Evolutionary conservation across 1,140 invertebrate genomes (phyloP), one percentile per base, ranked within the genome.

Genomic region (Eumaeus atala): DNA sequence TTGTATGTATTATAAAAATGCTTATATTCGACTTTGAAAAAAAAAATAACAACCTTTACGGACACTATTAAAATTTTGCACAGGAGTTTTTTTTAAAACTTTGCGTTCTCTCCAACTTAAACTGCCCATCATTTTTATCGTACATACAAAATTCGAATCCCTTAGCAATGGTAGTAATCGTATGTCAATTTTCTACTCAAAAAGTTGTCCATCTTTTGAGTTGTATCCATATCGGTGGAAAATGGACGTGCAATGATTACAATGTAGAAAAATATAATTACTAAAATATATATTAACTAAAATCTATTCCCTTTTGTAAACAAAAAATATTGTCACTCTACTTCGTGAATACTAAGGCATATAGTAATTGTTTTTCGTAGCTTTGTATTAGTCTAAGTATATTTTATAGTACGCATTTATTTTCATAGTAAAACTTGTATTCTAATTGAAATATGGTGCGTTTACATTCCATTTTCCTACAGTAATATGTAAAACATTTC

Each of bases 181-280:
- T 72, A 65, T 72, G 75, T 78, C 75, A 77, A 81, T 81, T 75
- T 67, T 62, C 54, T 72, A 70, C 60, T 42, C 42, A 53, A 51
- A 28, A 28, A 51, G 21, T 56, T 54, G 52, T 59, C 42, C 51
- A 61, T 51, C 11, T 55, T 48, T 35, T 48, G 42, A 36, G 16
- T 57, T 52, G 21, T 33, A 38, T 56, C 18, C 51, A 49, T 54
- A 34, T 53, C 55, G 18, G 57, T 56, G 42, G 59, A 56, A 63
- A 64, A 72, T 73, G 75, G 74, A 73, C 67, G 64, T 71, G 58
- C 68, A 62, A 63, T 67, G 69, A 65, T 62, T 54, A 34, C 40
- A 67, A 62, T 62, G 69, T 74, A 77, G 74, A 67, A 63, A 59
- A 57, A 37, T 59, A 18, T 18, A 28, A 48, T 28, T 28, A 28